These are phyloP conservation scores for Xestia xanthographa DNA, from an alignment of 2,888 invertebrate species.

Conservation along the genomic window DNA sequence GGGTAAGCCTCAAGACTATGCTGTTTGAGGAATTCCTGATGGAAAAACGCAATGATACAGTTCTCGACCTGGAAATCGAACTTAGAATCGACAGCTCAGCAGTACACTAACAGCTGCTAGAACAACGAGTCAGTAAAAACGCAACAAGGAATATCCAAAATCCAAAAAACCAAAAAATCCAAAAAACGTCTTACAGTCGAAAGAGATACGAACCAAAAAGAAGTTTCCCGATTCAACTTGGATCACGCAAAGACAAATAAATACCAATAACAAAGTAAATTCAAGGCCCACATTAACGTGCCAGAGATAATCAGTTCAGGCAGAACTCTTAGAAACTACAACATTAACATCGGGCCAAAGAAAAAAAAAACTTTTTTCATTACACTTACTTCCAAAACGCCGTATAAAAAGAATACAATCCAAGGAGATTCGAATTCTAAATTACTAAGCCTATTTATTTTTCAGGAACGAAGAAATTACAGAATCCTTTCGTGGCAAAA, in stretches of 20 bases:
- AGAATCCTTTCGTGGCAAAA: slow-evolving; percentile 84
- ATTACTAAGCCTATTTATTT: slow-evolving; percentile 82
- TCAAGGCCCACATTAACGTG: slow-evolving; percentile 40
- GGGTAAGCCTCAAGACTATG: neutral
- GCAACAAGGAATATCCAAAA: neutral
- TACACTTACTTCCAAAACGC: slow-evolving; percentile 64
- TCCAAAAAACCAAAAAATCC: neutral
- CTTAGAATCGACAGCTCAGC: neutral
- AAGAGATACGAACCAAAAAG: slow-evolving; percentile 1
- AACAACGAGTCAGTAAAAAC: neutral
- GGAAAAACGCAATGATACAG: neutral
- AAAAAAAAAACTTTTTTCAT: slow-evolving; percentile 65
- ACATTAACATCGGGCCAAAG: slow-evolving; percentile 46
- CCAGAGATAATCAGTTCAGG: slow-evolving; percentile 46
- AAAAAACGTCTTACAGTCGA: neutral
- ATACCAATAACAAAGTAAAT: slow-evolving; percentile 20
- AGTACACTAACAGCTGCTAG: neutral
- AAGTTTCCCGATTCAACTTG: slow-evolving; percentile 19
- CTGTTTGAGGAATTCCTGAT: neutral
- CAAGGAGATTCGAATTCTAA: slow-evolving; percentile 67
- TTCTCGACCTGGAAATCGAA: neutral
- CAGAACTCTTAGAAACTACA: slow-evolving; percentile 50
- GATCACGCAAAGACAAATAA: slow-evolving; percentile 23
- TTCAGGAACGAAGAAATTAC: slow-evolving; percentile 79
- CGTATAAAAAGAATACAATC: slow-evolving; percentile 67